Evolutionary conservation across 2,797 vertebrate species (phyloP).

Genomic region (Antennarius maculatus): DNA sequence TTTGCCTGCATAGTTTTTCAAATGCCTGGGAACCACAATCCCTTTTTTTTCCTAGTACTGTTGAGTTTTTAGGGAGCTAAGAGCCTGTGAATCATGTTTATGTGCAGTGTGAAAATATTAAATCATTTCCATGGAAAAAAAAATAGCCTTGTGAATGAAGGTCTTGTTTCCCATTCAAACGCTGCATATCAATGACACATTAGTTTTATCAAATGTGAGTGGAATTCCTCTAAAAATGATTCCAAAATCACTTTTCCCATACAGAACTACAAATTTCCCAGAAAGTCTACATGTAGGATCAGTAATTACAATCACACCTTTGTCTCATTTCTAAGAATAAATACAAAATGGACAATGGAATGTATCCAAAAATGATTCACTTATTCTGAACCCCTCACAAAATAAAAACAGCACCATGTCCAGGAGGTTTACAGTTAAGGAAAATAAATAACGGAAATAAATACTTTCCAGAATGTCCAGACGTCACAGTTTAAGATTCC

Average conservation of each 20-base stretch:
- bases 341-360: constrained; percentile 23
- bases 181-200: not conserved
- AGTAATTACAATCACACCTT: not conserved
- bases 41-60: constrained; percentile 17
- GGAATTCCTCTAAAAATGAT: not conserved
- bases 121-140: constrained; percentile 32
- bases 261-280: constrained; percentile 13
- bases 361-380: constrained; percentile 41
- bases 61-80: constrained; percentile 23
- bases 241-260: constrained; percentile 5
- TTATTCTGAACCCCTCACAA: constrained; percentile 44
- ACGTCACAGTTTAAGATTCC: constrained; percentile 30
- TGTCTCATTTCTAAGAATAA: constrained; percentile 17
- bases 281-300: constrained; percentile 12
- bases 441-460: constrained; percentile 80
- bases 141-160: constrained; percentile 32
- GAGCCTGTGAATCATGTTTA: constrained; percentile 30
- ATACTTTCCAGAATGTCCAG: constrained; percentile 60
- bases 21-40: constrained; percentile 52
- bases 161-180: constrained; percentile 11
- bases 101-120: constrained; percentile 37
- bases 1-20: constrained; percentile 54
- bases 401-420: constrained; percentile 21
- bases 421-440: constrained; percentile 30
- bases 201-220: constrained; percentile 18